phyloP scores from a whole-genome alignment of 2,113 vertebrate species.

The Rhabdomys dilectus region DNA sequence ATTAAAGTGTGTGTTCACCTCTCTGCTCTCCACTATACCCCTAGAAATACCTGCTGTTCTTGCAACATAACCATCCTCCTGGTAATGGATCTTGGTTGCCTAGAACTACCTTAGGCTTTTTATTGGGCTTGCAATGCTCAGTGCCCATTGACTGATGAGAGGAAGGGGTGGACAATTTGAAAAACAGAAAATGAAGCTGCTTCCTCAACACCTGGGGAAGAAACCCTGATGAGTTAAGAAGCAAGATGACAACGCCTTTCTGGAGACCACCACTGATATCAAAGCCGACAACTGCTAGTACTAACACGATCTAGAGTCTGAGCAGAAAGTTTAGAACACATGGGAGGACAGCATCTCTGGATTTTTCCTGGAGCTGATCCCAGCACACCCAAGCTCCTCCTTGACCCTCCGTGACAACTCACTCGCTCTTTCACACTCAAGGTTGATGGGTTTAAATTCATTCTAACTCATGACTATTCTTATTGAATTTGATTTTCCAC shows the following conservation, averaged over 20 bases:
- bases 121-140: not conserved
- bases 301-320: not conserved
- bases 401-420: not conserved
- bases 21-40: not conserved
- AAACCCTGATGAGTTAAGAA: not conserved
- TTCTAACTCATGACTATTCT: not conserved
- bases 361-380: not conserved
- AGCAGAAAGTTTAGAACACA: not conserved
- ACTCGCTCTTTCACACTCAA: not conserved
- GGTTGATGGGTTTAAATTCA: not conserved
- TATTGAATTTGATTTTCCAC: not conserved
- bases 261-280: not conserved
- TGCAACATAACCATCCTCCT: not conserved
- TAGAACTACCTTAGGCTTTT: not conserved
- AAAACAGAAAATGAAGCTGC: constrained; percentile 3
- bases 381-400: not conserved
- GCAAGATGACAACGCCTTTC: not conserved
- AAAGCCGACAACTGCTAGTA: not conserved
- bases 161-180: not conserved
- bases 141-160: not conserved
- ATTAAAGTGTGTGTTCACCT: not conserved
- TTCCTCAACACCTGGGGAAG: not conserved
- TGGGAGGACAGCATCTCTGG: not conserved
- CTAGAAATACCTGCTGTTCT: not conserved
- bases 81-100: not conserved